These are phyloP conservation scores for Pterophyllum scalare DNA, from an alignment of 2,113 vertebrate genomes.

Conservation along the genomic window DNA sequence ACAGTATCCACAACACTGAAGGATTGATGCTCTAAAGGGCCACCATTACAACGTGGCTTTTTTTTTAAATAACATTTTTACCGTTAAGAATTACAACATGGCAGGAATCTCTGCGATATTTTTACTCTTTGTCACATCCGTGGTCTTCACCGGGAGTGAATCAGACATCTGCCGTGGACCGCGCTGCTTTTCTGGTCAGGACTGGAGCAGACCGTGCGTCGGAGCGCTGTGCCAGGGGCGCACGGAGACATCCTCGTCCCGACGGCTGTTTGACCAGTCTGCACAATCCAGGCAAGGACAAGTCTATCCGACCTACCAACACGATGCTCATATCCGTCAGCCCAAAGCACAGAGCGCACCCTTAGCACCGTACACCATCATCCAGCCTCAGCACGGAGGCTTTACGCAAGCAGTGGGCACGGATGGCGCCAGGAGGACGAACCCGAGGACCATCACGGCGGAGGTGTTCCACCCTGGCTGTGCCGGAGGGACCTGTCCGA, in stretches of 20 bases:
- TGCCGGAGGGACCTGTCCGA: conserved; percentile 63
- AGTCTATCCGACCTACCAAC: conserved; percentile 47
- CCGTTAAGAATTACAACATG: conserved; percentile 49
- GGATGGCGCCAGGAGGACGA: conserved; percentile 62
- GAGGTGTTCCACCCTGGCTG: conserved; percentile 75
- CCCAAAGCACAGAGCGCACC: conserved; percentile 61
- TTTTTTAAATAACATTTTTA: not conserved
- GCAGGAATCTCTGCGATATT: conserved; percentile 25
- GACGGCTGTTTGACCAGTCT: conserved; percentile 33
- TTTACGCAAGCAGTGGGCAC: conserved; percentile 12
- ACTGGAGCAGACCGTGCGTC: conserved; percentile 65
- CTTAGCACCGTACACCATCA: conserved; percentile 63
- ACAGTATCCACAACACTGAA: conserved; percentile 4
- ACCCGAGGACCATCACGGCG: conserved; percentile 75
- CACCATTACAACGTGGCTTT: not conserved
- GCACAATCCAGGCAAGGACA: conserved; percentile 44
- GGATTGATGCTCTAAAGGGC: not conserved
- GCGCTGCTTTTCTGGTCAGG: conserved; percentile 62
- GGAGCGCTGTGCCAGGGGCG: conserved; percentile 76
- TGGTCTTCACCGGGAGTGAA: not conserved
- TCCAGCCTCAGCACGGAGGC: conserved; percentile 63
- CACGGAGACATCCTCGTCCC: conserved; percentile 33
- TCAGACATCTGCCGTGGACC: conserved; percentile 72
- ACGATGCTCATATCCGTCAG: conserved; percentile 41
- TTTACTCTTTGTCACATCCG: conserved; percentile 42